A percentile compares a stretch with the other conserved stretches of the same genome.
phyloP scores from a whole-genome alignment of 2,888 invertebrate species.

The Leucophenga maculata region DNA sequence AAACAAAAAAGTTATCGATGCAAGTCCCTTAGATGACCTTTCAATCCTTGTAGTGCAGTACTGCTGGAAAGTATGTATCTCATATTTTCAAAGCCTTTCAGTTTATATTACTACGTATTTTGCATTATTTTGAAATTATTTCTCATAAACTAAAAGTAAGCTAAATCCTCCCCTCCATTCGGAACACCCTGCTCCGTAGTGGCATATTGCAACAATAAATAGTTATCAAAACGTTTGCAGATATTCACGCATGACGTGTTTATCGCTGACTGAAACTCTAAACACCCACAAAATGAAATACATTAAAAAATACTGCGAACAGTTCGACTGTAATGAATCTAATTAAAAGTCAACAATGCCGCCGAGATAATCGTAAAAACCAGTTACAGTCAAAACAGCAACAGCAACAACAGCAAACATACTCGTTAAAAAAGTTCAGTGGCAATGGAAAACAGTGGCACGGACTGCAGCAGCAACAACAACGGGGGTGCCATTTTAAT shows the following conservation, averaged over 20 bases:
- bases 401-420: constrained; percentile 29
- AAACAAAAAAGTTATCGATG: too few relatives aligned
- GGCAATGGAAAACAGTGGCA: constrained; percentile 1
- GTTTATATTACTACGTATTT: too few relatives aligned
- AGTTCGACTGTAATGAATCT: constrained; percentile 57
- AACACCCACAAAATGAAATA: constrained; percentile 20
- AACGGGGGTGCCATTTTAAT: constrained; percentile 2
- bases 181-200: too few relatives aligned
- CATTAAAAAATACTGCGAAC: constrained; percentile 12
- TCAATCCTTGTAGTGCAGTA: too few relatives aligned
- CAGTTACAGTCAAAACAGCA: constrained; percentile 27
- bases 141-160: too few relatives aligned
- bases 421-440: constrained; percentile 21
- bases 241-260: constrained; percentile 67
- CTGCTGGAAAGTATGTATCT: too few relatives aligned
- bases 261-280: constrained; percentile 49
- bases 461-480: neutral
- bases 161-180: too few relatives aligned
- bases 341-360: constrained; percentile 69
- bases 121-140: too few relatives aligned
- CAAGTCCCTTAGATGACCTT: too few relatives aligned
- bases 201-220: constrained; percentile 46
- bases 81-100: too few relatives aligned
- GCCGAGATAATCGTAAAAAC: constrained; percentile 59
- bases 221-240: constrained; percentile 59